phyloP scores from a whole-genome alignment of 2,797 vertebrate species.

The Enteromius viviparus region DNA sequence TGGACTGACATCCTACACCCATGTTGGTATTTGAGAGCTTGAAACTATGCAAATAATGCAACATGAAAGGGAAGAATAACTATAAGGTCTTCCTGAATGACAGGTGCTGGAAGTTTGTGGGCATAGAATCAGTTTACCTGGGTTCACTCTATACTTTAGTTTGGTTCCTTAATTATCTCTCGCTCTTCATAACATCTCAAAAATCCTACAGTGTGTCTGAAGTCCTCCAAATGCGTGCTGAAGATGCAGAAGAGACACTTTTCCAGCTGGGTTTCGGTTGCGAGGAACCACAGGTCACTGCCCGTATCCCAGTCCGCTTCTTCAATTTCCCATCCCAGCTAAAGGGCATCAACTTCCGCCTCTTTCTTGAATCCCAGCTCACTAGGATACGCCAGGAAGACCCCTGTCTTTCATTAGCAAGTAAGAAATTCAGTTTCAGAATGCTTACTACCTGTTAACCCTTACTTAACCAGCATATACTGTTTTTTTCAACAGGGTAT shows the following conservation, averaged over 20 bases:
- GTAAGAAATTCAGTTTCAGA: conserved; percentile 71
- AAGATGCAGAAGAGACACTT: conserved; percentile 87
- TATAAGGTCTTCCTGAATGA: neutral
- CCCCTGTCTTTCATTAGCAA: conserved; percentile 86
- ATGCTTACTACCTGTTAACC: neutral
- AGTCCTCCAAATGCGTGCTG: conserved; percentile 82
- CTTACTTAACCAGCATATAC: no score
- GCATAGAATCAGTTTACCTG: neutral
- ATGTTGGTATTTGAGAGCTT: neutral
- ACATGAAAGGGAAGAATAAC: neutral
- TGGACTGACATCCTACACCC: neutral
- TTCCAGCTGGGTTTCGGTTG: conserved; percentile 87
- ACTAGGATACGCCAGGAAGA: conserved; percentile 86
- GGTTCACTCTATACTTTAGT: neutral
- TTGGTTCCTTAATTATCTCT: neutral
- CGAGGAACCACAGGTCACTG: conserved; percentile 80
- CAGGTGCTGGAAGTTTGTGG: neutral
- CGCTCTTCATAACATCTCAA: neutral
- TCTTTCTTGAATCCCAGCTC: conserved; percentile 89
- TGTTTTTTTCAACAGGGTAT: no score
- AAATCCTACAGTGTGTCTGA: conserved; percentile 82
- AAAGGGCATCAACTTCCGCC: conserved; percentile 88
- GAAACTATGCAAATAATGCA: neutral
- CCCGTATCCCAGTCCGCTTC: conserved; percentile 88
- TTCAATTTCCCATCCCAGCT: conserved; percentile 85